Base-by-base conservation (phyloP, 2,888 invertebrate species). In the Linyphia triangularis region DNA sequence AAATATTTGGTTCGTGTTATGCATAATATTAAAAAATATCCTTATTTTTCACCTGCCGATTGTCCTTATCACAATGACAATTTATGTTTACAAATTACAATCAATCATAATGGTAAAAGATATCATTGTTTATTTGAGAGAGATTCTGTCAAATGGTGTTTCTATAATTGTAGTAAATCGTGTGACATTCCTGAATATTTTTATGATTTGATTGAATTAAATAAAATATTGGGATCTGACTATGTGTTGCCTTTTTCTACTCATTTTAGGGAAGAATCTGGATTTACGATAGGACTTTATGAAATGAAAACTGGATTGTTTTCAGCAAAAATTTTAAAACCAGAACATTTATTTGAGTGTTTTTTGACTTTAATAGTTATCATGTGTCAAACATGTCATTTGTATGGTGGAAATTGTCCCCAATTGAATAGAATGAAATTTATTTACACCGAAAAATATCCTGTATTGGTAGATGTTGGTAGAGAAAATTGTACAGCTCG, bases 161-260 rank as follows among this genome's bases (percentile, higher is more conserved):
- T n/a, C n/a, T n/a, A 78, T 30, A 40, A 40, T 28, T 24, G 22
- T 7, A 65, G 65, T 26, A 28, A 43, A 30, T 78, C 78, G 3
- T 78, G 78, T 43, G 78, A 78, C 43, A 78, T 78, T 24, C 78
- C 78, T 2, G 78, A 78, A 43, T 43, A 78, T n/a, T 78, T 78
- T 65, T 19, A 78, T 2, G 78, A 78, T 65, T 43, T 78, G n/a
- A 65, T 78, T 28, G 13, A 16, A 4, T 26, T n/a, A n/a, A n/a
- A n/a, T n/a, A n/a, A n/a, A n/a, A n/a, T n/a, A n/a, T n/a, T 78
- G 19, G 24, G 65, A 16, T 43, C 63, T 5, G 28, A 78, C n/a
- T 78, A 78, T 26, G 65, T 65, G 16, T 28, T 78, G n/a, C 63
- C 63, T 19, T 78, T 78, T 26, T 9, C 24, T 16, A 16, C 26